Percentiles rank a stretch among this genome's conserved stretches.
These are phyloP conservation scores for Corythaixoides concolor DNA, from an alignment of 2,113 vertebrate genomes.

Conservation along the genomic window DNA sequence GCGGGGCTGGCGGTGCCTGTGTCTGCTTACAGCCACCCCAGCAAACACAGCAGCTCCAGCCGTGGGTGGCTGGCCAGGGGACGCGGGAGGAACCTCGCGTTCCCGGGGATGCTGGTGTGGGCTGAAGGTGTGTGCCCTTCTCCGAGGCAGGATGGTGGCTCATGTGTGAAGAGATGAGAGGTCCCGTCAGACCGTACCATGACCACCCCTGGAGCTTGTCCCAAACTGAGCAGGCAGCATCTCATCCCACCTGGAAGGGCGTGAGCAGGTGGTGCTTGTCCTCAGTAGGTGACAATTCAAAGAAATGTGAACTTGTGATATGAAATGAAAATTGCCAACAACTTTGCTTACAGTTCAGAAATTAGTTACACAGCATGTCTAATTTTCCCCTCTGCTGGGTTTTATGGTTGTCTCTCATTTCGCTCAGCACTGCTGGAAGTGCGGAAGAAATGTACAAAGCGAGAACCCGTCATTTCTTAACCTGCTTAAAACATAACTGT, in stretches of 20 bases:
- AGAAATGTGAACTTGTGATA: not conserved
- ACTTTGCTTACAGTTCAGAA: constrained; percentile 34
- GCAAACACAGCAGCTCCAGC: not conserved
- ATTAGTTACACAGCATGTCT: constrained; percentile 38
- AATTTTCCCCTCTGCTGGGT: constrained; percentile 33
- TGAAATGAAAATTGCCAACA: not conserved
- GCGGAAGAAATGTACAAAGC: constrained; percentile 6
- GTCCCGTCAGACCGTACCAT: not conserved
- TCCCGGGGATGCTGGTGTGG: not conserved
- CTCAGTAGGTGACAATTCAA: not conserved
- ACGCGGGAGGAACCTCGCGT: not conserved
- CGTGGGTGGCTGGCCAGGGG: accelerated
- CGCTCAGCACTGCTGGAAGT: not conserved
- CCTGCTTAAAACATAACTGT: not conserved
- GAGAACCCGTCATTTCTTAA: not conserved
- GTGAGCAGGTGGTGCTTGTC: not conserved
- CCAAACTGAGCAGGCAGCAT: not conserved
- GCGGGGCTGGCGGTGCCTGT: not conserved
- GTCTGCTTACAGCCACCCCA: constrained; percentile 25
- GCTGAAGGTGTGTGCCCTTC: not conserved
- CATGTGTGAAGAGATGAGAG: not conserved
- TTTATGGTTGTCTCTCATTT: constrained; percentile 9
- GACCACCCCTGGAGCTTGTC: not conserved
- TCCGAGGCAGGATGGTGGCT: not conserved
- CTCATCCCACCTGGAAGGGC: not conserved